phyloP scores from a whole-genome alignment of 2,888 invertebrate genomes.

The Drosophila tripunctata region DNA sequence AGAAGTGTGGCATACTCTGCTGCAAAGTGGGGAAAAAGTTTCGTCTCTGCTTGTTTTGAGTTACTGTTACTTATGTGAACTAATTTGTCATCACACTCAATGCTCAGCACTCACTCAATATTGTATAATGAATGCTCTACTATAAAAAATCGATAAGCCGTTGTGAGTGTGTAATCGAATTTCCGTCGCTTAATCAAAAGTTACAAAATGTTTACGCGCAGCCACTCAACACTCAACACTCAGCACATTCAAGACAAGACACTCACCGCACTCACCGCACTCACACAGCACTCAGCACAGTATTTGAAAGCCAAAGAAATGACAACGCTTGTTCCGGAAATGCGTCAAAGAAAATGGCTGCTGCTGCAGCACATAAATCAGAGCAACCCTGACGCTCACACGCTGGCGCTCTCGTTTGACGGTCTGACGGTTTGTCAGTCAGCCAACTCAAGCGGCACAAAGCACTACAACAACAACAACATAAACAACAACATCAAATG shows the following conservation, averaged over 20 bases:
- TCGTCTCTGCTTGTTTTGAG: conserved; percentile 38
- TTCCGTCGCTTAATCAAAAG: conserved; percentile 74
- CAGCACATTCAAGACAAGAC: conserved; percentile 28
- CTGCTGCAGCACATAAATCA: conserved; percentile 72
- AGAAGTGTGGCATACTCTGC: conserved; percentile 45
- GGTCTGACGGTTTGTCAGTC: conserved; percentile 38
- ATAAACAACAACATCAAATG: conserved; percentile 15
- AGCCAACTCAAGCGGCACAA: conserved; percentile 31
- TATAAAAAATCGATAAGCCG: conserved; percentile 58
- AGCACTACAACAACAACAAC: conserved; percentile 20
- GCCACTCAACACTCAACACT: conserved; percentile 35
- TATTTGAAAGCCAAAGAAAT: conserved; percentile 58
- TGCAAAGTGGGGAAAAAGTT: conserved; percentile 12
- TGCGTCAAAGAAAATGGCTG: conserved; percentile 72
- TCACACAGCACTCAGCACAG: too few species aligned
- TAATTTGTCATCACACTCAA: conserved; percentile 65
- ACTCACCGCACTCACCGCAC: not conserved
- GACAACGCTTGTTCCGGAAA: conserved; percentile 57
- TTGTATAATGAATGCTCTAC: not conserved
- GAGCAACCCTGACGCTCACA: conserved; percentile 26
- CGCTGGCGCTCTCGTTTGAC: too few species aligned
- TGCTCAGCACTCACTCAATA: not conserved
- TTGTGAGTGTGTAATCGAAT: conserved; percentile 60
- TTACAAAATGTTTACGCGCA: conserved; percentile 64
- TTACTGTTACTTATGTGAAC: conserved; percentile 47